Evolutionary conservation across 2,888 invertebrate species (phyloP), one percentile per base, ranked within the genome.

Genomic region (Ommatoiulus sabulosus): DNA sequence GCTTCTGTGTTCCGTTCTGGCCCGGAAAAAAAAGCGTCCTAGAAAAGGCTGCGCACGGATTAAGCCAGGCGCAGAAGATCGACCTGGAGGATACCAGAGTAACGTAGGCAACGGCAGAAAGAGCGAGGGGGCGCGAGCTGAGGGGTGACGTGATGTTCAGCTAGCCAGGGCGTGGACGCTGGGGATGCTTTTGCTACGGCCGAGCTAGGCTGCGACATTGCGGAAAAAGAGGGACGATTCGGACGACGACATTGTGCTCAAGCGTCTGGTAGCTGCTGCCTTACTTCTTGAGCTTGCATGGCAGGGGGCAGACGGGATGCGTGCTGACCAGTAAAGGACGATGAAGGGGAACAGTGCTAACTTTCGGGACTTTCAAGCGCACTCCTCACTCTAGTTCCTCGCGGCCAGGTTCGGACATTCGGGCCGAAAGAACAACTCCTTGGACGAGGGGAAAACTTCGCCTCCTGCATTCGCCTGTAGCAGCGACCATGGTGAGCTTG

Each of bases 101-200:
- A 63, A 63, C 63, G 63, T 63, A 63, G 63, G 63, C 63, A 63
- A 63, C 63, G 63, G 63, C n/a, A 63, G 63, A 63, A 20, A 63
- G 63, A 63, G 63, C 52, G 63, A n/a, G 63, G 46, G 46, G 6
- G 46, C 5, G 46, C 10, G 46, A 5, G 10, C n/a, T 7, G 63
- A 63, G 63, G n/a, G 63, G 52, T 46, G 52, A 52, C 52, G 52
- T 52, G 52, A 52, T 52, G 52, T 52, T 52, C 52, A 15, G 52
- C 52, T 52, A 52, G 52, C 46, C 8, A n/a, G 46, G 46, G 7
- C 52, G 52, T 8, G n/a, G n/a, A n/a, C n/a, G n/a, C n/a, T 46
- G 17, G 63, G 63, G 63, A 63, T 63, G 63, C 63, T 63, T 63
- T 63, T 63, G n/a, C n/a, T 5, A n/a, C 63, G n/a, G n/a, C n/a